Evolutionary conservation across 2,888 invertebrate species (phyloP), one percentile per base, ranked within the genome.

Genomic region (Netelia inedita): DNA sequence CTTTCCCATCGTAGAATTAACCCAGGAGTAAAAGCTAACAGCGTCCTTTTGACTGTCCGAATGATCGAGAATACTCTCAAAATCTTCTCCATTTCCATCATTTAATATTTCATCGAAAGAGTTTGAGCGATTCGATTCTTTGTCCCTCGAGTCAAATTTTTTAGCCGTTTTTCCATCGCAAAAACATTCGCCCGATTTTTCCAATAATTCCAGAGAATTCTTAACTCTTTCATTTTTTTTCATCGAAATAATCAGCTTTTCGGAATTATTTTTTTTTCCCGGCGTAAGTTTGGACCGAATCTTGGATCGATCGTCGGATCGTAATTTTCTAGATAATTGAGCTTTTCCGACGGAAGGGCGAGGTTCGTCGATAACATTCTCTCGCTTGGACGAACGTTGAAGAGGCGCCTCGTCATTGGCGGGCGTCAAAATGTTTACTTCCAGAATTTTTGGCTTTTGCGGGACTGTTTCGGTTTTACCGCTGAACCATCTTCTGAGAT

Each of bases 361-460:
- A 57, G 19, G 9, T 57, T 57, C 19, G 57, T 28, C 21, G 57
- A 19, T 19, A 19, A 19, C 57, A 19, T 9, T 9, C 16, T 57
- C 16, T n/a, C n/a, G 57, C 57, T 16, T 19, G 19, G 2, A 6
- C 21, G 8, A 55, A 55, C 8, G 2, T 57, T 9, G 5, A 5
- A 9, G 21, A 16, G 21, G 16, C 9, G 2, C 0, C 2, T 3
- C 16, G 0, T 55, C 41, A 5, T 53, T 10, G 41, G 16, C 1
- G 23, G 21, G 9, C 57, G 35, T 53, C 23, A 76, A 43, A 43
- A 76, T 57, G 28, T 66, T 43, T 1, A 76, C 41, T 6, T 43
- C 23, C 23, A 57, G 1, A 66, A 76, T 57, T 66, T 23, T 66
- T n/a, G 75, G 75, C 16, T 76, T 76, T 5, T n/a, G 46, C 16